Conservation (phyloP, 1,140 invertebrate genomes). For the Frieseomelitta varia region DNA sequence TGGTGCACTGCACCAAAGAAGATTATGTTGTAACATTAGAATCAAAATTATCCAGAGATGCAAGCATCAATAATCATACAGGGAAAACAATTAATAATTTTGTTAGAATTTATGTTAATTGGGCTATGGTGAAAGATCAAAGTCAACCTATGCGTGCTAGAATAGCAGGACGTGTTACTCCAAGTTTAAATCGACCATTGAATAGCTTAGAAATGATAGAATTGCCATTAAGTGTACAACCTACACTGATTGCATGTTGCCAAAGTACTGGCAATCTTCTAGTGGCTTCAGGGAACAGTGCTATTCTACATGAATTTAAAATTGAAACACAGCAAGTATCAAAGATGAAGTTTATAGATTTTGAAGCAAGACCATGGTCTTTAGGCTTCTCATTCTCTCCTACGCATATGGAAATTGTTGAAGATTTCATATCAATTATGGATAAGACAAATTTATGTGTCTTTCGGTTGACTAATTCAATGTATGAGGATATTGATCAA, state of each 20-base stretch:
- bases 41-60: constrained; percentile 83
- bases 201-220: constrained; percentile 87
- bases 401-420: constrained; percentile 81
- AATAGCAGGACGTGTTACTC: constrained; percentile 87
- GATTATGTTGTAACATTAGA: constrained; percentile 86
- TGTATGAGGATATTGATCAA: constrained; percentile 77
- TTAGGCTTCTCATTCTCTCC: constrained; percentile 83
- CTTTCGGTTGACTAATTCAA: constrained; percentile 76
- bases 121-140: constrained; percentile 80
- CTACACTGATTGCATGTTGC: constrained; percentile 85
- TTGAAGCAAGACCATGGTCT: constrained; percentile 83
- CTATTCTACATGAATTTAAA: constrained; percentile 84
- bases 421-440: constrained; percentile 84
- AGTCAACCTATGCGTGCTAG: constrained; percentile 86
- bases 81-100: constrained; percentile 77
- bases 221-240: constrained; percentile 83
- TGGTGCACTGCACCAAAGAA: constrained; percentile 84
- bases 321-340: constrained; percentile 85
- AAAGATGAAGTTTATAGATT: constrained; percentile 85
- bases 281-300: constrained; percentile 81
- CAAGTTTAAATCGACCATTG: constrained; percentile 83
- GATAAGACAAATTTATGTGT: constrained; percentile 74
- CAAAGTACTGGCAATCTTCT: constrained; percentile 85
- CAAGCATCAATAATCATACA: constrained; percentile 75
- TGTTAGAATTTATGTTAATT: constrained; percentile 86